Percentiles rank a stretch among this genome's conserved stretches.
Evolutionary conservation across 2,113 vertebrate species (phyloP).

Genomic region (Columbina picui): DNA sequence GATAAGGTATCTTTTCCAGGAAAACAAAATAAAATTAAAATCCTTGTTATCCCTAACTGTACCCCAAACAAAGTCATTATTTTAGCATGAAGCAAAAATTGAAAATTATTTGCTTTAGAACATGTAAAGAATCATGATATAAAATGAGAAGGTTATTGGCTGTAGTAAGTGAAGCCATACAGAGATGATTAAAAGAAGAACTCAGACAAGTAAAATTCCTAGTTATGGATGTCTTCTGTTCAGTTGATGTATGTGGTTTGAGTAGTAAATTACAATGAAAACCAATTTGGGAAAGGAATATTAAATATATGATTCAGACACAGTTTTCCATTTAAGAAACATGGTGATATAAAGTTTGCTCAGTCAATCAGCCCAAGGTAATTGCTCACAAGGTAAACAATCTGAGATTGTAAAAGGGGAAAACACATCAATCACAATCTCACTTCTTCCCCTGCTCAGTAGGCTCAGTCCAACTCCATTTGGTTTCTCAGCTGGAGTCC

Average conservation of each 20-base stretch:
- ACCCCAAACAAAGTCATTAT: neutral
- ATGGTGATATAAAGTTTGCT: neutral
- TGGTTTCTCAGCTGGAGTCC: neutral
- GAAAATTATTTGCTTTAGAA: neutral
- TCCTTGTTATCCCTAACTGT: neutral
- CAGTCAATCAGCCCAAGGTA: neutral
- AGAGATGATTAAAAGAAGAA: neutral
- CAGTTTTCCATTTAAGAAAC: conserved; percentile 29
- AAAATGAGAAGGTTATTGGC: neutral
- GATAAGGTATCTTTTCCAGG: neutral
- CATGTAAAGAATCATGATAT: neutral
- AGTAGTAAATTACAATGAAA: conserved; percentile 18
- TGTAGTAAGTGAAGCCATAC: neutral
- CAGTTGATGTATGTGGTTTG: neutral
- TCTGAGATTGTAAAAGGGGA: neutral
- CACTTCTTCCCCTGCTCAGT: neutral
- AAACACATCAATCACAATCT: neutral
- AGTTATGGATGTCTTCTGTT: neutral
- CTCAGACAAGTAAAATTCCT: neutral
- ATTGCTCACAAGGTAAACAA: conserved; percentile 11
- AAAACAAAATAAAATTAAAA: neutral
- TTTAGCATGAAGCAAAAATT: neutral
- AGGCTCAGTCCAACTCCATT: neutral
- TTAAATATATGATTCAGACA: neutral
- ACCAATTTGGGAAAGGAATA: neutral